Percentiles rank a stretch among this genome's conserved stretches.
Conservation (phyloP, 2,113 vertebrate genomes). For the Neoarius graeffei region DNA sequence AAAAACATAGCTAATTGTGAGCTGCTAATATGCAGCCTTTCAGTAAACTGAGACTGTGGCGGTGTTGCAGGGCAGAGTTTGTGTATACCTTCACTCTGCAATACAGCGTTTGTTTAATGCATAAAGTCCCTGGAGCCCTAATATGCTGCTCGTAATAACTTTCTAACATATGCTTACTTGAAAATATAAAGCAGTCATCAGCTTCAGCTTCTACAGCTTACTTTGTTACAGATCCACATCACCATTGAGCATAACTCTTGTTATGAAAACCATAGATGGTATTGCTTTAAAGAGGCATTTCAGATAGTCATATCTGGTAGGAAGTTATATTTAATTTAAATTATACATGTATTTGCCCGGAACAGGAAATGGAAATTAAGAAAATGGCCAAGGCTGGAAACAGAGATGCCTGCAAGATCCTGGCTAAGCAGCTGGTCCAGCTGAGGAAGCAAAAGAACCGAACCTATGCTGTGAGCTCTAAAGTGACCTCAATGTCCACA, state of each 20-base stretch:
- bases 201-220: not conserved
- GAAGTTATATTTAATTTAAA: not conserved
- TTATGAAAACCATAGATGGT: not conserved
- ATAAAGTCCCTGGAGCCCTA: not conserved
- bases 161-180: constrained; percentile 46
- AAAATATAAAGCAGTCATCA: not conserved
- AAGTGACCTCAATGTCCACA: constrained; percentile 95
- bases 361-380: constrained; percentile 95
- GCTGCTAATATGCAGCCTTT: constrained; percentile 21
- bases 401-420: constrained; percentile 92
- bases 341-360: not conserved
- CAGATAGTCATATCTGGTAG: not conserved
- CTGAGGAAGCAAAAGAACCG: constrained; percentile 92
- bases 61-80: not conserved
- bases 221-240: not conserved
- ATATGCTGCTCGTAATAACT: constrained; percentile 54
- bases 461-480: constrained; percentile 95
- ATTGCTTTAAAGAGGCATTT: not conserved
- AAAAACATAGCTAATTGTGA: not conserved
- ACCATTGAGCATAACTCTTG: not conserved
- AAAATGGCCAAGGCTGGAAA: constrained; percentile 98
- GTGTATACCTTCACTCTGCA: not conserved
- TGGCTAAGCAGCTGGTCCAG: constrained; percentile 95
- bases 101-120: constrained; percentile 2
- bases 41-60: not conserved